A percentile compares a stretch with the other conserved stretches of the same genome.
phyloP scores from a whole-genome alignment of 2,888 invertebrate genomes.

The Sphaeridia pumilis region DNA sequence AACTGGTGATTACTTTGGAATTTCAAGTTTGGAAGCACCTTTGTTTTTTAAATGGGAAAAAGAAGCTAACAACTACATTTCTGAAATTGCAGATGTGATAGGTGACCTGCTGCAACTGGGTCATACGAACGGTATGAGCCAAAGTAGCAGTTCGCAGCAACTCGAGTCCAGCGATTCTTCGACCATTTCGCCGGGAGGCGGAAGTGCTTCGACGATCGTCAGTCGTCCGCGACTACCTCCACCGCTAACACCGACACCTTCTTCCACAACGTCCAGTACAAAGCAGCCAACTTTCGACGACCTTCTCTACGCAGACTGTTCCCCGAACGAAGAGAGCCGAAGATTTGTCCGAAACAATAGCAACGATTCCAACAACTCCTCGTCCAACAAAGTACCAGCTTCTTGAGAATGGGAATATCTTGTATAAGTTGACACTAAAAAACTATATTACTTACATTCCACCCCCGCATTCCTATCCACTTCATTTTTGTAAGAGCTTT shows the following conservation, averaged over 20 bases:
- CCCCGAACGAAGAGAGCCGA: conserved; percentile 47
- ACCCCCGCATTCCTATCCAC: too few species aligned
- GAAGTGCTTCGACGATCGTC: conserved; percentile 28
- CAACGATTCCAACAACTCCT: conserved; percentile 21
- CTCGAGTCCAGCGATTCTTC: conserved; percentile 28
- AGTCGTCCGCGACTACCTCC: conserved; percentile 15
- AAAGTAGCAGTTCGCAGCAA: conserved; percentile 16
- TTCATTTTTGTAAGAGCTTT: too few species aligned
- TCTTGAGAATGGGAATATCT: conserved; percentile 19
- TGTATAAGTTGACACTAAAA: conserved; percentile 13
- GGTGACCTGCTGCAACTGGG: conserved; percentile 25
- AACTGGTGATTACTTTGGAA: too few species aligned
- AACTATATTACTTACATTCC: too few species aligned
- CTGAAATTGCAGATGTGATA: conserved; percentile 23
- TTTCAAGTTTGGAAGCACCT: too few species aligned
- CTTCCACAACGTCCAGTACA: conserved; percentile 19
- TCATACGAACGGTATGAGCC: conserved; percentile 14
- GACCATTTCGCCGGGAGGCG: conserved; percentile 30
- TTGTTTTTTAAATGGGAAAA: too few species aligned
- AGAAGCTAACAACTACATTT: too few species aligned
- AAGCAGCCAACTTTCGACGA: conserved; percentile 26
- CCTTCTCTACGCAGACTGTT: conserved; percentile 41
- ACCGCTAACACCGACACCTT: conserved; percentile 17
- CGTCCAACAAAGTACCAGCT: conserved; percentile 18
- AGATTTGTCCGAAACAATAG: conserved; percentile 37